phyloP scores from a whole-genome alignment of 2,113 vertebrate species.

The Zonotrichia leucophrys region DNA sequence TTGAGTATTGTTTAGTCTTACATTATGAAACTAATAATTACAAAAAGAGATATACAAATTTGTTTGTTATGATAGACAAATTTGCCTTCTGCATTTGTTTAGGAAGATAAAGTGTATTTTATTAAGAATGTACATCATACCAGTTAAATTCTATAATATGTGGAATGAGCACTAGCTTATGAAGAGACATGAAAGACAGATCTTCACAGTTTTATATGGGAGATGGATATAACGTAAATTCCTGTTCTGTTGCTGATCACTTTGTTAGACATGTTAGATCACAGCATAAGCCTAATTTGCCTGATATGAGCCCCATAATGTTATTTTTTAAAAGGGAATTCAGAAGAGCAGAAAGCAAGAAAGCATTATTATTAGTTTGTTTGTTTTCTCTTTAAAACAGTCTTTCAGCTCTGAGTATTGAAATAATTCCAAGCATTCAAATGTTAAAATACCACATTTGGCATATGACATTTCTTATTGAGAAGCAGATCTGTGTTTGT shows the following conservation, averaged over 20 bases:
- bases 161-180: not conserved
- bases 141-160: not conserved
- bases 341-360: not conserved
- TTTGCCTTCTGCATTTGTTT: not conserved
- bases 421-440: conserved; percentile 33
- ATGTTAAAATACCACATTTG: not conserved
- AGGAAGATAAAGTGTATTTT: not conserved
- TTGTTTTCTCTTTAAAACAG: conserved; percentile 23
- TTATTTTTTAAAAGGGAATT: not conserved
- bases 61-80: not conserved
- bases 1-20: not conserved
- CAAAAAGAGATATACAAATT: not conserved
- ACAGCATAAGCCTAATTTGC: not conserved
- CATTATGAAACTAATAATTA: not conserved
- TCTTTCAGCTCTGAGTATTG: conserved; percentile 2
- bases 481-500: not conserved
- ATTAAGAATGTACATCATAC: not conserved
- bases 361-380: not conserved
- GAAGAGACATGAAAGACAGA: not conserved
- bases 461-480: not conserved
- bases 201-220: not conserved
- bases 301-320: not conserved
- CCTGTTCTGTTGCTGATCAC: not conserved
- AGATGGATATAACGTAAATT: not conserved
- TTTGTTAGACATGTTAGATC: not conserved